phyloP scores from a whole-genome alignment of 2,113 vertebrate species.

The Bubo scandiacus region DNA sequence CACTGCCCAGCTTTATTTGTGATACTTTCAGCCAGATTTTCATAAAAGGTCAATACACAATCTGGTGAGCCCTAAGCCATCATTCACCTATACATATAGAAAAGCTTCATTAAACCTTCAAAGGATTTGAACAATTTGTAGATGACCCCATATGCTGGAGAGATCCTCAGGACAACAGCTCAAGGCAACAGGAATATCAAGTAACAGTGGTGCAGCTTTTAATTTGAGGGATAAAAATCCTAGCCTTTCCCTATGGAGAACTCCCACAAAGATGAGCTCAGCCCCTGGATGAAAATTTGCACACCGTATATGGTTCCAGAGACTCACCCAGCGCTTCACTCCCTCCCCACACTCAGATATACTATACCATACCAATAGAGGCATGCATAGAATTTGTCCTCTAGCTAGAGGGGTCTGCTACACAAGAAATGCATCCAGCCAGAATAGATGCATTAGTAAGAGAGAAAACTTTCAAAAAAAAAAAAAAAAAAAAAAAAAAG shows the following conservation, averaged over 20 bases:
- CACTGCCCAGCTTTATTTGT: not conserved
- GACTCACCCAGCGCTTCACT: not conserved
- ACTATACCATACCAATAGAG: not conserved
- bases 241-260: not conserved
- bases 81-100: not conserved
- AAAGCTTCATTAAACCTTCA: not conserved
- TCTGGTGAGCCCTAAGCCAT: not conserved
- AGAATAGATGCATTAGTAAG: not conserved
- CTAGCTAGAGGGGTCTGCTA: not conserved
- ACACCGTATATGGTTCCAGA: conserved; percentile 25
- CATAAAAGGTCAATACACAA: not conserved
- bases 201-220: not conserved
- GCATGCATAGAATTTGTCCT: conserved; percentile 3
- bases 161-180: not conserved
- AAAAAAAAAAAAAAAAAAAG: not conserved
- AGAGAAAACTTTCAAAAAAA: not conserved
- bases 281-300: not conserved
- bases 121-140: not conserved
- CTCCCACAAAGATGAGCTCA: conserved; percentile 2
- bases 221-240: not conserved
- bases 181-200: not conserved
- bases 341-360: not conserved
- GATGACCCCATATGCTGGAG: not conserved
- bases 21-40: not conserved
- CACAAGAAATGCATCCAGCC: not conserved